Conservation (phyloP, 2,797 vertebrate genomes). For the Botia kubotai region DNA sequence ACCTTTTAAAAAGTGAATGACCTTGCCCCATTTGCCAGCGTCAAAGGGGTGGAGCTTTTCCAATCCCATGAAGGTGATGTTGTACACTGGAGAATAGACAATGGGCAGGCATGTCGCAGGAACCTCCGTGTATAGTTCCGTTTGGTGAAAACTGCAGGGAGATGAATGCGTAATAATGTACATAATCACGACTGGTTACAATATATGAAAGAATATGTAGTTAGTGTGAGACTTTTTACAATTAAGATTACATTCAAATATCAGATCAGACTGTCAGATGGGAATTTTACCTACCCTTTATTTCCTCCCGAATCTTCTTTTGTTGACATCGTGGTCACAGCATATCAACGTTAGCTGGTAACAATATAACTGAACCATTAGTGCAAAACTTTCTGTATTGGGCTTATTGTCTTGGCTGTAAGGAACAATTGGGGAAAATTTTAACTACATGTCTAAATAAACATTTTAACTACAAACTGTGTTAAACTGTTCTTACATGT, state of each 20-base stretch:
- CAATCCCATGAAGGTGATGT: conserved; percentile 96
- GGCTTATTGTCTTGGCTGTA: background rate
- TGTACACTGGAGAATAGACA: conserved; percentile 91
- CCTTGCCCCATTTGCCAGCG: conserved; percentile 96
- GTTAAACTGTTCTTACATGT: background rate
- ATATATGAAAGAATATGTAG: background rate
- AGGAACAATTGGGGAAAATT: background rate
- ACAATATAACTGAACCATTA: conserved; percentile 10
- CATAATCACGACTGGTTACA: background rate
- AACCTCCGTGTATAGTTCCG: conserved; percentile 81
- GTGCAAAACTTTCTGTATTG: background rate
- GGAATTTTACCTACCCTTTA: conserved; percentile 63
- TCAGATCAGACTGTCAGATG: background rate
- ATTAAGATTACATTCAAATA: background rate
- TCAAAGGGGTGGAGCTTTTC: conserved; percentile 97
- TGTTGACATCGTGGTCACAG: conserved; percentile 73
- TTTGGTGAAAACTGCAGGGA: conserved; percentile 80
- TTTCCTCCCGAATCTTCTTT: conserved; percentile 70
- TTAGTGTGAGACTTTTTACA: background rate
- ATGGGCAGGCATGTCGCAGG: conserved; percentile 85
- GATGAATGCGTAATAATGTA: background rate
- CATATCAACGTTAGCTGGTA: conserved; percentile 68
- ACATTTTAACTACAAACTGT: background rate
- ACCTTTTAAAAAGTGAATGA: conserved; percentile 94
- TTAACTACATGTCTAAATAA: background rate